Evolutionary conservation across 2,888 invertebrate species (phyloP).

Genomic region (Idaea biselata): DNA sequence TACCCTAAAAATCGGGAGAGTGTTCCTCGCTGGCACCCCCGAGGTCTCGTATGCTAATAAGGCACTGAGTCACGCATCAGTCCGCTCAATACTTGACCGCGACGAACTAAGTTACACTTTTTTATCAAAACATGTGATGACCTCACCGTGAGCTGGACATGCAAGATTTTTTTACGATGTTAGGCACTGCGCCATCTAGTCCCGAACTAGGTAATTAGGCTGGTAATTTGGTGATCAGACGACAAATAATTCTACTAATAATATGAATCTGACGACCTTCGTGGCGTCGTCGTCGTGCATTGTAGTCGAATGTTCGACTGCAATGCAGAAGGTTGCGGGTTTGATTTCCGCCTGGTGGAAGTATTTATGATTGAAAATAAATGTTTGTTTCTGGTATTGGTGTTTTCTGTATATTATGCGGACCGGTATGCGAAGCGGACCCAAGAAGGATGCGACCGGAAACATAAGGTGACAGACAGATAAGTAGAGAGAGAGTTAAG

Average conservation of each 20-base stretch:
- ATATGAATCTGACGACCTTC: too few species aligned
- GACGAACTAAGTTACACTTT: constrained; percentile 16
- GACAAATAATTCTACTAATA: neutral
- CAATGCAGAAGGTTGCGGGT: too few species aligned
- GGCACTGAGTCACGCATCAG: constrained; percentile 42
- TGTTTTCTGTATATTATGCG: too few species aligned
- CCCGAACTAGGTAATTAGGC: neutral
- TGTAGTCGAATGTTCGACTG: too few species aligned
- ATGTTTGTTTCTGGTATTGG: too few species aligned
- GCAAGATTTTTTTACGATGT: neutral
- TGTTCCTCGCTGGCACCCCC: constrained; percentile 29
- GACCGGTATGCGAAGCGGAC: too few species aligned
- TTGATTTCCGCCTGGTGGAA: too few species aligned
- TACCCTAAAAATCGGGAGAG: neutral
- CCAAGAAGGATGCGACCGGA: too few species aligned
- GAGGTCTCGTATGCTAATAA: constrained; percentile 43
- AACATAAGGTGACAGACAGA: too few species aligned
- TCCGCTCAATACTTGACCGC: constrained; percentile 32
- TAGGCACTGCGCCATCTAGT: neutral
- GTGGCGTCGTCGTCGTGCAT: too few species aligned
- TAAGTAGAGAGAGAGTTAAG: too few species aligned
- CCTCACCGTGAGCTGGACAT: neutral
- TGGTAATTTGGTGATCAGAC: neutral
- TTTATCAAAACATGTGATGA: constrained; percentile 1
- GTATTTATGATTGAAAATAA: too few species aligned